These are phyloP conservation scores for Uloborus plumipes DNA, from an alignment of 2,888 invertebrate species.

Conservation along the genomic window DNA sequence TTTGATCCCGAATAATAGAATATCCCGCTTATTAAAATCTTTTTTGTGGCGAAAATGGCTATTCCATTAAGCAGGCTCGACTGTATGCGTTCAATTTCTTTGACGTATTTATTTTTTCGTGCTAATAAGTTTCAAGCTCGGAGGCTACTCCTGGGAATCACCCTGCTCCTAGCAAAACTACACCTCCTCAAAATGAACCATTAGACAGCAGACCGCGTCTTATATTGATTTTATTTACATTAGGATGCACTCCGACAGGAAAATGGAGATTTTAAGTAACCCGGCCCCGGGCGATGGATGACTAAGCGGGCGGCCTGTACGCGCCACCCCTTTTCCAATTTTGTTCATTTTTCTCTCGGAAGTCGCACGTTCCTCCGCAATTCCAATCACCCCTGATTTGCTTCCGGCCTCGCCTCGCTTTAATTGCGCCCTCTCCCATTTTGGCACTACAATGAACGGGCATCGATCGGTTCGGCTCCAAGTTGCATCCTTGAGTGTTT, in stretches of 20 bases:
- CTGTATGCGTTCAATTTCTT: no score
- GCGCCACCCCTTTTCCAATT: not conserved
- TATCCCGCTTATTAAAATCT: no score
- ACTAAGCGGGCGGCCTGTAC: not conserved
- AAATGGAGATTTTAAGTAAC: conserved; percentile 8
- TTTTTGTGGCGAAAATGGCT: no score
- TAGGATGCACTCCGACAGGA: conserved; percentile 1
- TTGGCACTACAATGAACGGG: not conserved
- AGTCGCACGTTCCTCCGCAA: conserved; percentile 9
- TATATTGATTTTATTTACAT: conserved; percentile 3
- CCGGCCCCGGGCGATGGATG: conserved; percentile 2
- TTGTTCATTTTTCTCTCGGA: conserved; percentile 1
- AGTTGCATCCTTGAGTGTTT: no score
- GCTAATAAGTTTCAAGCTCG: no score
- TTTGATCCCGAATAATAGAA: no score
- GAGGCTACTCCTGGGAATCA: no score
- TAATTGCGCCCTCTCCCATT: not conserved
- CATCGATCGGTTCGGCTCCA: not conserved
- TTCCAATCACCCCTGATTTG: conserved; percentile 10
- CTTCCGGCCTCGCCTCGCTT: conserved; percentile 7
- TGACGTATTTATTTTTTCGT: no score
- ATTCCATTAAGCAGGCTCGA: no score
- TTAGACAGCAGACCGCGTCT: not conserved
- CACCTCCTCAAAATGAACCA: no score
- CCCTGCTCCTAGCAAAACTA: no score